Percentiles rank a stretch among this genome's conserved stretches.
Conservation (phyloP, 2,888 invertebrate genomes). For the Galerucella pusilla region DNA sequence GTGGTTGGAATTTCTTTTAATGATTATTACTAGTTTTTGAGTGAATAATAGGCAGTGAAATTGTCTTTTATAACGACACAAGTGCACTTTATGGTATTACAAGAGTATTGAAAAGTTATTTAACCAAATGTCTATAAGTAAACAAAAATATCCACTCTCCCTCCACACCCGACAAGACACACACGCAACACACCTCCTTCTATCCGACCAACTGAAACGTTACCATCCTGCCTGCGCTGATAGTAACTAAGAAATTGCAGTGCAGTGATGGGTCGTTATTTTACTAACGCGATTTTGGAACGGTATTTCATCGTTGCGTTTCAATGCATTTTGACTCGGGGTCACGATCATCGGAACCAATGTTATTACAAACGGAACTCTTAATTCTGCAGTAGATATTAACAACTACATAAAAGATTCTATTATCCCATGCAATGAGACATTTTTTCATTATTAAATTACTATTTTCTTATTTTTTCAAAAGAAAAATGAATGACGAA, state of each 20-base stretch:
- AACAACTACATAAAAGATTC: not conserved
- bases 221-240: slow-evolving; percentile 57
- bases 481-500: no score
- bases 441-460: not conserved
- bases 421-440: not conserved
- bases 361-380: not conserved
- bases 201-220: slow-evolving; percentile 62
- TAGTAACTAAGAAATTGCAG: slow-evolving; percentile 42
- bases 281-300: slow-evolving; percentile 13
- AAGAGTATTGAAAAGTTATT: slow-evolving; percentile 41
- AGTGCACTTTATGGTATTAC: slow-evolving; percentile 54
- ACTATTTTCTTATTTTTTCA: no score
- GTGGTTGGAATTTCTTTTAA: slow-evolving; percentile 15
- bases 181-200: slow-evolving; percentile 45
- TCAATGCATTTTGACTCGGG: slow-evolving; percentile 8
- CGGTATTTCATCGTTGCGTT: slow-evolving; percentile 3
- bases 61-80: slow-evolving; percentile 37
- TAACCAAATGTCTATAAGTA: slow-evolving; percentile 61
- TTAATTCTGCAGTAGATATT: not conserved
- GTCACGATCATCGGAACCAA: not conserved
- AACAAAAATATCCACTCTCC: slow-evolving; percentile 61
- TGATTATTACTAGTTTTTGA: slow-evolving; percentile 19
- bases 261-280: slow-evolving; percentile 54
- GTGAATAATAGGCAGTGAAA: slow-evolving; percentile 39
- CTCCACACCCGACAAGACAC: slow-evolving; percentile 59